Base-by-base conservation (phyloP, 2,888 invertebrate species). In the Pyrochroa serraticornis region DNA sequence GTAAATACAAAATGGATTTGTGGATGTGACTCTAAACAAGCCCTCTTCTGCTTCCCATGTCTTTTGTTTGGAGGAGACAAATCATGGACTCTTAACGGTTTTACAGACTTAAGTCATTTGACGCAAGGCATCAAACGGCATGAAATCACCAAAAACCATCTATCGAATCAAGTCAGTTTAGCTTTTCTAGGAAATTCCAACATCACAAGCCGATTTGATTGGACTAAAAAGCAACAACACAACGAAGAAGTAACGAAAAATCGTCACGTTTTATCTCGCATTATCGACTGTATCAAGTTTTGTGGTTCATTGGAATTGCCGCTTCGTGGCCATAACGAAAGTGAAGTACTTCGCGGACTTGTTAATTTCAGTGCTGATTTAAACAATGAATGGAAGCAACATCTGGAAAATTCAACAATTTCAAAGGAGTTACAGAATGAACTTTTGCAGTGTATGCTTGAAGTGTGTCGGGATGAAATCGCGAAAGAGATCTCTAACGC, bases 391-490 rank as follows among this genome's bases (percentile, higher is more conserved):
- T 61, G 71, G 33, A 67, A 67, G 47, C 58, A 64, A 34, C 71
- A 69, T 51, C 48, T 75, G 37, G 53, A 67, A 22, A 65, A 44
- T 9, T 38, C 64, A 6, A 60, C 65, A 3, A 66, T 69, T 12
- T 72, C 70, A 1, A 71, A 70, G 60, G 60, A 58, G 6, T 69
- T 73, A 48, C 74, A 71, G 60, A 73, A 72, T 60, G 73, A 75
- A 42, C 46, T 76, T 5, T 55, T 75, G 22, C 63, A 74, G 8
- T 72, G 67, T 22, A 70, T 75, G 49, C 58, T 74, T 8, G 63
- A 67, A 39, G 69, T 75, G 3, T 72, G 62, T 48, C 64, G 52
- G 9, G 65, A 68, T 31, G 59, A 69, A 57, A 68, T 75, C 37
- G 39, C 35, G 5, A 60, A 49, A 37, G 67, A 73, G 65, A 67